Base-by-base conservation (phyloP, 2,888 invertebrate genomes). In the Meiosimyza decipiens region DNA sequence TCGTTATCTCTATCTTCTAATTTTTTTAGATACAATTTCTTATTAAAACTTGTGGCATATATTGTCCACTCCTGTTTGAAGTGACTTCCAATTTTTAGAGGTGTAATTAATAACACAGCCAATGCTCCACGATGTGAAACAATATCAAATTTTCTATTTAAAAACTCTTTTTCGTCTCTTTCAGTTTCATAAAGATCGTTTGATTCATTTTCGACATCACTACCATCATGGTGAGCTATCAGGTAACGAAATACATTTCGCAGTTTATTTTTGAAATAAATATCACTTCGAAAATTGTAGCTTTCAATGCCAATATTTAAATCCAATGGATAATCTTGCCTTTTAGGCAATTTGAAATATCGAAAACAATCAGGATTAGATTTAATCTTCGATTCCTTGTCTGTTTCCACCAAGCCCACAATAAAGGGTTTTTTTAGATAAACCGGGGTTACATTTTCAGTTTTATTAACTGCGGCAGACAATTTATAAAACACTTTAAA, bases 261-360 rank as follows among this genome's bases (percentile, higher is more conserved):
- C 13, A 63, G 52, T 7, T 40, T 16, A 13, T 47, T 7, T 16
- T 63, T 70, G 12, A 22, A 63, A 54, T 15, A 11, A 63, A 16
- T 7, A 1, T 6, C 6, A n/a, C 13, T 2, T 3, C 70, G 52
- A 47, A 47, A 16, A 33, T 9, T 54, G 15, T 52, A 51, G 5
- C n/a, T 15, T 22, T 52, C 54, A 18, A 47, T 13, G 3, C 54
- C 63, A 13, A 9, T 54, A 52, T 62, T 70, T 28, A 70, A 54
- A n/a, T 70, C 70, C 28, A 70, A 62, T 33, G 70, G 70, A 16
- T 62, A 70, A 2, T 18, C 16, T 18, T 52, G 13, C 6, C 18
- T 4, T 52, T 60, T 52, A 12, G 70, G 70, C 52, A 51, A 16
- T 18, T 52, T 60, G 22, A 62, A 52, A 16, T 69, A 69, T 11